These are phyloP conservation scores for Nomia melanderi DNA, from an alignment of 1,140 invertebrate genomes.

Conservation along the genomic window DNA sequence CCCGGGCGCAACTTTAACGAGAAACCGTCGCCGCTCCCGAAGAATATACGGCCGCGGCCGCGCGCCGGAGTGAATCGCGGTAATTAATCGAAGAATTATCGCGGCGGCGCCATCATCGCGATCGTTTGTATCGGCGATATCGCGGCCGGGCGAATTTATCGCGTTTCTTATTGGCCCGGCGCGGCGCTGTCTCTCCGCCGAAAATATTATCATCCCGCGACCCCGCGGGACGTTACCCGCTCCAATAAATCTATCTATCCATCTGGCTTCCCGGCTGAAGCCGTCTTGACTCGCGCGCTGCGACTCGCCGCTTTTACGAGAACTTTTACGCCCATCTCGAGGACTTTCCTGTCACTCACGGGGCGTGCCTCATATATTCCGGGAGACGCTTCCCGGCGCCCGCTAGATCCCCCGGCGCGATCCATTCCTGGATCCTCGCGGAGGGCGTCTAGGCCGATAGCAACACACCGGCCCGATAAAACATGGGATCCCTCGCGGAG, in stretches of 20 bases:
- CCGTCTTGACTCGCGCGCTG: not conserved
- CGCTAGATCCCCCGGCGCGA: slow-evolving; percentile 9
- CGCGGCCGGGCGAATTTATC: not conserved
- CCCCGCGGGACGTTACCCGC: not conserved
- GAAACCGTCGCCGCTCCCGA: slow-evolving; percentile 28
- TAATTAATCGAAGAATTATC: slow-evolving; percentile 37
- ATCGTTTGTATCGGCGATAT: slow-evolving; percentile 4
- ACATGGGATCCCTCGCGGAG: not conserved
- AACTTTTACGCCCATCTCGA: slow-evolving; percentile 18
- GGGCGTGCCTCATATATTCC: slow-evolving; percentile 35
- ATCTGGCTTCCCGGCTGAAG: not conserved
- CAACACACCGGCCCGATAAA: slow-evolving; percentile 16
- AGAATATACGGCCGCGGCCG: slow-evolving; percentile 31
- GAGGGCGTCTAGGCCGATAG: not conserved
- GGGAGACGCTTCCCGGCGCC: slow-evolving; percentile 24
- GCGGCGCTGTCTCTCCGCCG: not conserved
- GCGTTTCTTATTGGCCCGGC: not conserved
- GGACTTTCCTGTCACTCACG: slow-evolving; percentile 25
- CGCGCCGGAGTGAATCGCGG: not conserved
- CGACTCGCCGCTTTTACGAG: slow-evolving; percentile 32
- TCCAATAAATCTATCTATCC: slow-evolving; percentile 11
- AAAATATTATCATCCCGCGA: not conserved
- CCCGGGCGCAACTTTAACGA: slow-evolving; percentile 28
- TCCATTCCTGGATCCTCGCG: slow-evolving; percentile 14
- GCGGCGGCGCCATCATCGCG: not conserved